Base-by-base conservation (phyloP, 2,888 invertebrate genomes). In the Hyposoter dolosus region DNA sequence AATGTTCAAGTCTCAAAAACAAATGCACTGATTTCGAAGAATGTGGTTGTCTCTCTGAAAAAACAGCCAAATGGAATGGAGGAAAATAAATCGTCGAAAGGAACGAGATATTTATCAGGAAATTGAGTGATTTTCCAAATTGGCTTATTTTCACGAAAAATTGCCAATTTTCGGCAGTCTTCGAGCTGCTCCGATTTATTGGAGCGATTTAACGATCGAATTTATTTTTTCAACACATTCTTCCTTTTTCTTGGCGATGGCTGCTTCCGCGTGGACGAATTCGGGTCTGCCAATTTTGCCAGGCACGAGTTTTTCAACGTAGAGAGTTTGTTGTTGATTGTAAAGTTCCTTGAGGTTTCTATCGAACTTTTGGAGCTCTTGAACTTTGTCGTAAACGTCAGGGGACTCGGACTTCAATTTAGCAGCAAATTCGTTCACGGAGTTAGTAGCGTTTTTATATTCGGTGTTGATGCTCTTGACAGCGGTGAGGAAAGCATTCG, bases 241-340 rank as follows among this genome's bases (percentile, higher is more conserved):
- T 78, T 95, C 95, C 85, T 95, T 95, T 92, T 96, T 96, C 89
- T 95, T 95, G 45, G 94, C 93, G 53, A 95, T 94, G 32, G 93
- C 93, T 74, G 94, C 93, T 89, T 96, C 96, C 19, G 94, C 94
- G 63, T 96, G 96, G 56, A 96, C 92, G 91, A 96, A 96, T 87
- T 95, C 95, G 82, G 95, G 95, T 85, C 96, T 95, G 74, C 94
- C 94, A 88, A 96, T 94, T 93, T 96, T 96, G 12, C 95, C 95
- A 5, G 95, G 94, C 28, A 96, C 95, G 60, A 96, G 93, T 91
- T 96, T 96, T 88, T 96, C 96, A n/a, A 96, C 95, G 84, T 95
- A 95, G 23, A 95, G 92, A 28, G 95, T 94, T 87, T 95, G 96
- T 63, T 94, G 94, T 77, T 95, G 94, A 82, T 93, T 93, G 87